phyloP scores from a whole-genome alignment of 2,113 vertebrate species.

The Proteles cristata region DNA sequence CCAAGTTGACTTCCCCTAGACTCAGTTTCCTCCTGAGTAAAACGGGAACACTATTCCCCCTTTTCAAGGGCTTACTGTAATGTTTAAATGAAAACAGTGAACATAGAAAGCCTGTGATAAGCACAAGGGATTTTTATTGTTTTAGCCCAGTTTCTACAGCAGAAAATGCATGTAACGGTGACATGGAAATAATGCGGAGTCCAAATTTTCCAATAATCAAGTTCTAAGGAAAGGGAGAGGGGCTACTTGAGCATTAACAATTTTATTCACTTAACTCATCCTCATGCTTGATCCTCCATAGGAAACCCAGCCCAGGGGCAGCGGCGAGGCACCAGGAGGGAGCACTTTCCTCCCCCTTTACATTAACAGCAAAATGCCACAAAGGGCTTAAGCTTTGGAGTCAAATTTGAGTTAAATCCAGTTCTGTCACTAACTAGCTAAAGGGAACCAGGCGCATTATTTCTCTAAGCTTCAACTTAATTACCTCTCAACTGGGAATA shows the following conservation, averaged over 20 bases:
- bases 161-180: not conserved
- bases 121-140: not conserved
- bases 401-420: conserved; percentile 18
- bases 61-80: not conserved
- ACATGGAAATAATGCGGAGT: not conserved
- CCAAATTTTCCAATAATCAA: not conserved
- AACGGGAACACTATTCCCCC: not conserved
- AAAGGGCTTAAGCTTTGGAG: not conserved
- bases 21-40: not conserved
- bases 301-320: not conserved
- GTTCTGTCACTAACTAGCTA: not conserved
- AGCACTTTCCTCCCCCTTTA: not conserved
- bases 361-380: conserved; percentile 32
- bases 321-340: not conserved
- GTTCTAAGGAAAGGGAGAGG: not conserved
- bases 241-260: not conserved
- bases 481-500: not conserved
- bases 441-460: not conserved
- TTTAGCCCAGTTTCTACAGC: not conserved
- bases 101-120: not conserved
- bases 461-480: conserved; percentile 12
- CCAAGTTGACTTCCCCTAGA: not conserved
- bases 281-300: not conserved
- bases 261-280: not conserved
- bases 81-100: not conserved